A percentile compares a stretch with the other conserved stretches of the same genome.
phyloP scores from a whole-genome alignment of 2,888 invertebrate species.

The Trachelus tabidus region DNA sequence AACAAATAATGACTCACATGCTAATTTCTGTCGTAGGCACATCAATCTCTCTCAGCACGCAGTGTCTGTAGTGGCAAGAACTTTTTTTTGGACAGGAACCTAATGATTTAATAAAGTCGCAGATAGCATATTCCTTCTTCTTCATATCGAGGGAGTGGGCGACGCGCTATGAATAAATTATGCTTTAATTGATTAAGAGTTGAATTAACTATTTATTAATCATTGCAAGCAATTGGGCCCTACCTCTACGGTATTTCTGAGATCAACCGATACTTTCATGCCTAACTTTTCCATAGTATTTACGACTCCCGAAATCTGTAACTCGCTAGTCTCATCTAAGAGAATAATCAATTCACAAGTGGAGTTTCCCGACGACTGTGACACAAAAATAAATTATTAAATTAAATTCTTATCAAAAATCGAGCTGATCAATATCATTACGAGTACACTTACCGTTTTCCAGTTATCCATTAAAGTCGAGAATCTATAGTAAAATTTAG shows the following conservation, averaged over 20 bases:
- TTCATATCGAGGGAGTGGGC: conserved; percentile 53
- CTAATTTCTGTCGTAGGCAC: conserved; percentile 68
- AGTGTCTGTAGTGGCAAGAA: conserved; percentile 74
- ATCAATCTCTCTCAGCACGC: conserved; percentile 69
- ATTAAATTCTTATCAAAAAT: conserved; percentile 3
- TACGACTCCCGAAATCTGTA: conserved; percentile 73
- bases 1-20: conserved; percentile 32
- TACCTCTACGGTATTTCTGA: too few species aligned
- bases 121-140: conserved; percentile 69
- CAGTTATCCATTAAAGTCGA: conserved; percentile 71
- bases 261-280: too few species aligned
- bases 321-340: conserved; percentile 71
- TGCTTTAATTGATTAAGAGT: neutral
- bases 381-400: neutral
- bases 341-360: conserved; percentile 62
- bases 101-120: conserved; percentile 72
- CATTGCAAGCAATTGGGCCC: too few species aligned
- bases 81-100: conserved; percentile 73
- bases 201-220: conserved; percentile 28
- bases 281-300: conserved; percentile 69
- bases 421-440: conserved; percentile 48
- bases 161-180: conserved; percentile 34
- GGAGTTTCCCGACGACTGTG: too few species aligned
- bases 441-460: too few species aligned
- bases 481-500: conserved; percentile 76